Evolutionary conservation across 53 echinoderm and acorn worm genomes (phyloP).

Genomic region (Stichopus horrens): DNA sequence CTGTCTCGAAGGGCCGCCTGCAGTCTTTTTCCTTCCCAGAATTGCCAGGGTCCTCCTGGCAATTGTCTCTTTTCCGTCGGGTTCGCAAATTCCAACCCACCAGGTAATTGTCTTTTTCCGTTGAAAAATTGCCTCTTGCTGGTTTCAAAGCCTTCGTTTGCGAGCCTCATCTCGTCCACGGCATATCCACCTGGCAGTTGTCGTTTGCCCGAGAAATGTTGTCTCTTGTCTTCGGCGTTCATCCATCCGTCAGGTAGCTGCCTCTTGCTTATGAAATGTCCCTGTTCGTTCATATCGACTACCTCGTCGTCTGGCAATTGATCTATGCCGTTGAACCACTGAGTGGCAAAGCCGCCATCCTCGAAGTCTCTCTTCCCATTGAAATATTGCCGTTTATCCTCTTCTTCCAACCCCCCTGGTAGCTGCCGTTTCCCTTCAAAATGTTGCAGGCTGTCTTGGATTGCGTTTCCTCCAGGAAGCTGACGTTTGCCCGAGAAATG

Average conservation of each 20-base stretch:
- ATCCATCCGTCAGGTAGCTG: slow-evolving; percentile 59
- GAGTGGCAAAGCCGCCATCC: slow-evolving; percentile 19
- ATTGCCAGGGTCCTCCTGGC: background rate
- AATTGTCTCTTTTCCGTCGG: slow-evolving; percentile 14
- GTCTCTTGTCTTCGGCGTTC: slow-evolving; percentile 46
- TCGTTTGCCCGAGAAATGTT: slow-evolving; percentile 42
- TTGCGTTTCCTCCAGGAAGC: slow-evolving; percentile 48
- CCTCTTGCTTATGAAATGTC: slow-evolving; percentile 59
- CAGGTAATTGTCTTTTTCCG: slow-evolving; percentile 44
- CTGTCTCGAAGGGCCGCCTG: background rate
- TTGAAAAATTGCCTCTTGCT: slow-evolving; percentile 51
- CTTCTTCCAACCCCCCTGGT: slow-evolving; percentile 42
- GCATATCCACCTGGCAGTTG: slow-evolving; percentile 20
- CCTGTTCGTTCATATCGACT: background rate
- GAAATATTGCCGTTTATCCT: slow-evolving; percentile 62
- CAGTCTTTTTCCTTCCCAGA: slow-evolving; percentile 37
- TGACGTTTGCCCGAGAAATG: slow-evolving; percentile 60
- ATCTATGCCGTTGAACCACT: background rate
- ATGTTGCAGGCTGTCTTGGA: slow-evolving; percentile 50
- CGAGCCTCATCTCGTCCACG: background rate
- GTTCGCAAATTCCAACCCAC: background rate
- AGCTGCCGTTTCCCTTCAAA: slow-evolving; percentile 58
- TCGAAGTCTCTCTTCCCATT: slow-evolving; percentile 57
- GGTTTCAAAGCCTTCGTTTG: background rate
- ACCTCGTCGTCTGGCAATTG: slow-evolving; percentile 32